phyloP scores from a whole-genome alignment of 1,140 invertebrate species.

The Ceratosolen fusciceps region DNA sequence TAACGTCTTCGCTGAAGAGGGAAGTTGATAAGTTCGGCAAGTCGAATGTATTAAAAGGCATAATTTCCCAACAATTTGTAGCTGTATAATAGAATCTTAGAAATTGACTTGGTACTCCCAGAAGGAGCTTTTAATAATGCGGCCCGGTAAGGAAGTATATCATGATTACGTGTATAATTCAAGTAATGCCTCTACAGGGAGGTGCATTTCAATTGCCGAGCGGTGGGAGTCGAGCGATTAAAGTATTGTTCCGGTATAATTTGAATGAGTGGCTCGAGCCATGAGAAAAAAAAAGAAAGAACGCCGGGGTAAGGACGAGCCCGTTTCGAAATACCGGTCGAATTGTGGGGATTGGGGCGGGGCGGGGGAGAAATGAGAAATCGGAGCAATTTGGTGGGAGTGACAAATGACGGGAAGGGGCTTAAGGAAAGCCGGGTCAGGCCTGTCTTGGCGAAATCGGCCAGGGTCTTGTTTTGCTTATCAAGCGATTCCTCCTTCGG shows the following conservation, averaged over 20 bases:
- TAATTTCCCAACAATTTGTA: not conserved
- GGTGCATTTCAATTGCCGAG: too few species aligned
- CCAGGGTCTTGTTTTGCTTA: conserved; percentile 34
- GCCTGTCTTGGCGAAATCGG: conserved; percentile 30
- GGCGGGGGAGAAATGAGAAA: conserved; percentile 37
- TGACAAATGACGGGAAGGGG: conserved; percentile 34
- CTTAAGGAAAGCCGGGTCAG: not conserved
- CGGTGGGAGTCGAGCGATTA: too few species aligned
- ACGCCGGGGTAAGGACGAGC: not conserved
- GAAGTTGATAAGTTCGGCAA: too few species aligned
- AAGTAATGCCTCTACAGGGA: not conserved
- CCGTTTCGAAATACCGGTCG: not conserved
- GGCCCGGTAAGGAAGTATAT: not conserved
- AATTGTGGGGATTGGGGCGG: not conserved
- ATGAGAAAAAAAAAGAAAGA: not conserved
- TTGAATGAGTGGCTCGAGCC: too few species aligned
- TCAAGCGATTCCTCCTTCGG: conserved; percentile 27
- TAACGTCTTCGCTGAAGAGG: too few species aligned
- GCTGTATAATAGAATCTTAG: not conserved
- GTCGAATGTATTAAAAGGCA: too few species aligned
- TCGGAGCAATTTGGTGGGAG: conserved; percentile 27
- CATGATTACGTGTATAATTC: not conserved
- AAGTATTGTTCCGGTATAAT: not conserved
- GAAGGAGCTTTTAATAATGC: not conserved
- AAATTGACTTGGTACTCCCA: not conserved